These are phyloP conservation scores for Uloborus plumipes DNA, from an alignment of 2,888 invertebrate species.

Conservation along the genomic window DNA sequence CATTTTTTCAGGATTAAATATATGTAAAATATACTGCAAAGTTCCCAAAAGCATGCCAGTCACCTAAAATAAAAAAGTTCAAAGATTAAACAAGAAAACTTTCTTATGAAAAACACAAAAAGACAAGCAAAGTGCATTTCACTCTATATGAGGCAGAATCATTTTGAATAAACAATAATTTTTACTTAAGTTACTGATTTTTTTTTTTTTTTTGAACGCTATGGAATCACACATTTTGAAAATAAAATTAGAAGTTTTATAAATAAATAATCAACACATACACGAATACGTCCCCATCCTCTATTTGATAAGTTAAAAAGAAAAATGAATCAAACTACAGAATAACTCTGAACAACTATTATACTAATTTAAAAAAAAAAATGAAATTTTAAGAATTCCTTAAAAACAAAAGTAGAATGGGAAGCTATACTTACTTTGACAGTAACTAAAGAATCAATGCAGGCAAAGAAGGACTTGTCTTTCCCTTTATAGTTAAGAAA, in stretches of 20 bases:
- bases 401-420: not conserved
- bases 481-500: constrained; percentile 25
- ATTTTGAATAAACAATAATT: too few species aligned
- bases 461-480: constrained; percentile 47
- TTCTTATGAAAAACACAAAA: too few species aligned
- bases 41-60: constrained; percentile 35
- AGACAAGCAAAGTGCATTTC: too few species aligned
- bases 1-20: constrained; percentile 17
- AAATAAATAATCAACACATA: not conserved
- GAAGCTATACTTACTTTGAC: constrained; percentile 31
- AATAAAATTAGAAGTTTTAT: not conserved
- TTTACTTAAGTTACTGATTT: too few species aligned
- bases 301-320: too few species aligned
- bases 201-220: too few species aligned
- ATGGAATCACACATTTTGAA: not conserved
- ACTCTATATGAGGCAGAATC: too few species aligned
- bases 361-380: too few species aligned
- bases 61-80: constrained; percentile 18
- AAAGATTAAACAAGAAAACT: not conserved
- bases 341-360: too few species aligned
- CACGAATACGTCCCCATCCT: too few species aligned
- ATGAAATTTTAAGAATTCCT: too few species aligned
- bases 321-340: too few species aligned
- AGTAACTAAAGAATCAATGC: constrained; percentile 46
- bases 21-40: constrained; percentile 24